Base-by-base conservation (phyloP, 1,140 invertebrate genomes). In the Pogonomyrmex barbatus region DNA sequence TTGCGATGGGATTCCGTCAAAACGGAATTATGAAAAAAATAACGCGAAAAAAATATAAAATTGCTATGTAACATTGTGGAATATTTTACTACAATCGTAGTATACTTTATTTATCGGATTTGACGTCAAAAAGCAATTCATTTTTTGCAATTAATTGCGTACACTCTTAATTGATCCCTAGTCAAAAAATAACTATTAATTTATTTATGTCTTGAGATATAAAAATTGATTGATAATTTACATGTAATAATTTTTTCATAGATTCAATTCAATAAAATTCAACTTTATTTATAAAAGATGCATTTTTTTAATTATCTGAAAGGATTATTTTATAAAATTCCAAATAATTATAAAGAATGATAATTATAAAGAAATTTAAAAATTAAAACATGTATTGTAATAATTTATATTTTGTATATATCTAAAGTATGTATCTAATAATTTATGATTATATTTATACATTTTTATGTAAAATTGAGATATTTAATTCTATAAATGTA, bases 381-480 rank as follows among this genome's bases (percentile, higher is more conserved):
- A 5, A 63, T 63, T 63, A 14, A 67, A 24, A 24, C 9, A n/a
- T 39, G 24, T 42, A 47, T 60, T 58, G 4, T 58, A 45, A 45
- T 45, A 45, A 45, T 8, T 67, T 14, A 42, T 60, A 76, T 14
- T 33, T 45, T 42, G 3, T 60, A 76, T 4, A 56, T 0, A 42
- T 36, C 42, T 50, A 5, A 50, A 65, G 30, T 14, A n/a, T 24
- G 60, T 62, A 24, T 24, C 24, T 24, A 24, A 24, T 24, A 24
- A 24, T 17, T 77, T 10, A 24, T n/a, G 5, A 78, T 30, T 33
- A 33, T 50, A 47, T 50, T 30, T 50, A 50, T 39, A 33, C 33
- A 54, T 17, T 79, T 54, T 30, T 47, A 42, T 52, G 17, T 1
- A 68, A 68, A 68, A 68, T 71, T 71, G 8, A 52, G 52, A 2